Base-by-base conservation (phyloP, 1,140 invertebrate genomes). In the Drosophila setifemur region DNA sequence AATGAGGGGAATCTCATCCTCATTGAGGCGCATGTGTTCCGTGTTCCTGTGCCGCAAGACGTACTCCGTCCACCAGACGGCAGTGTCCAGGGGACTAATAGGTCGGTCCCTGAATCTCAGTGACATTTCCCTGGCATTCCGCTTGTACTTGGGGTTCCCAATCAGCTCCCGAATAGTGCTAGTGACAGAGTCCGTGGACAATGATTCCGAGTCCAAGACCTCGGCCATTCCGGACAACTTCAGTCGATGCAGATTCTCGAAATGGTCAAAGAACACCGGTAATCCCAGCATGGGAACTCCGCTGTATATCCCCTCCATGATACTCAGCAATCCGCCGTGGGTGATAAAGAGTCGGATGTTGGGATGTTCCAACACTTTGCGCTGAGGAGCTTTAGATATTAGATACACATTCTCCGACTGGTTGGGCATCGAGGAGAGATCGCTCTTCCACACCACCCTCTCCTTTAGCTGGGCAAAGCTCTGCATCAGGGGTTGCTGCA, bases 61-160 rank as follows among this genome's bases (percentile, higher is more conserved):
- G 53, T 94, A 94, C 74, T 94, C 93, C 0, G 92, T 91, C 93
- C 93, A 94, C 86, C 92, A 94, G 9, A 93, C 89, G 1, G 93
- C 92, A 2, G 90, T 92, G 7, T 93, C 92, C 49, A 93, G 44
- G 0, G 93, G 90, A 2, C 88, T 78, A 48, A 91, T 64, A 0
- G 93, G 93, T 21, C 92, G 89, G 67, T 94, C 93, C 39, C 73
- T 83, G 54, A 93, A 93, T 5, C 90, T 72, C 26, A 57, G 53
- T 0, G 93, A 93, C 6, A 93, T 57, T 87, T 90, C 23, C 7
- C 49, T 40, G 3, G 75, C 75, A 1, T 37, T 54, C 0, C 1
- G 0, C 0, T 25, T 7, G 6, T 74, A 79, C 0, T 6, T 19
- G 0, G 77, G 45, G 23, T 73, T 58, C 0, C 50, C 33, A 0